phyloP scores from a whole-genome alignment of 2,797 vertebrate genomes.

The Podargus strigoides region DNA sequence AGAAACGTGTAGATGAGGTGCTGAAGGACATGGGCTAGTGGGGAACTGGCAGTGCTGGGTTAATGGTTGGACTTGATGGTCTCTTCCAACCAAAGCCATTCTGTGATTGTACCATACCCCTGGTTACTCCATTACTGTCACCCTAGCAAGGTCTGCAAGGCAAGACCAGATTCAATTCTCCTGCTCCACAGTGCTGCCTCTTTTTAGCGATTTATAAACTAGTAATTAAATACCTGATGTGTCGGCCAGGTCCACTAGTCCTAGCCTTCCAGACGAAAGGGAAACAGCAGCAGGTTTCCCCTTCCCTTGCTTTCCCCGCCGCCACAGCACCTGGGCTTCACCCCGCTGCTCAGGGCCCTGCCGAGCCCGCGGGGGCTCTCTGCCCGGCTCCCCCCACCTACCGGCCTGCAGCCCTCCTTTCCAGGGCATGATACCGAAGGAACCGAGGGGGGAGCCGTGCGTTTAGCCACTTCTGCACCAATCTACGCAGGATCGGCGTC shows the following conservation, averaged over 20 bases:
- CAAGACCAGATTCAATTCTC: accelerated
- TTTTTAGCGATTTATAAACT: neutral
- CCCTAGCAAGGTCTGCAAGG: accelerated
- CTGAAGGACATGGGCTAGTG: no score
- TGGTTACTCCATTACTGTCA: accelerated
- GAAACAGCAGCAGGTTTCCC: accelerated
- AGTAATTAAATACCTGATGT: accelerated
- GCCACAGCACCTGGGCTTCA: no score
- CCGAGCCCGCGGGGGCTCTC: no score
- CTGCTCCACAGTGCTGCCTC: neutral
- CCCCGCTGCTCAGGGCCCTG: no score
- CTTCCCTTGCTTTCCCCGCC: no score
- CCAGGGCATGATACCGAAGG: neutral
- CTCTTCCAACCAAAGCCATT: no score
- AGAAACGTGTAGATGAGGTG: no score
- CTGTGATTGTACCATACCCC: no score
- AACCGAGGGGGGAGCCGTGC: neutral
- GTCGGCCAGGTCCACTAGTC: accelerated
- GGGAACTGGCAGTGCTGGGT: no score
- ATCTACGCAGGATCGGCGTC: neutral
- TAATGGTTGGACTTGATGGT: no score
- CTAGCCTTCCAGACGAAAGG: neutral
- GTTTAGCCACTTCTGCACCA: accelerated
- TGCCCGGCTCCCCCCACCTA: neutral
- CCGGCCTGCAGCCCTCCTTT: neutral